Evolutionary conservation across 2,113 vertebrate genomes (phyloP).

Genomic region (Seriola dumerili): DNA sequence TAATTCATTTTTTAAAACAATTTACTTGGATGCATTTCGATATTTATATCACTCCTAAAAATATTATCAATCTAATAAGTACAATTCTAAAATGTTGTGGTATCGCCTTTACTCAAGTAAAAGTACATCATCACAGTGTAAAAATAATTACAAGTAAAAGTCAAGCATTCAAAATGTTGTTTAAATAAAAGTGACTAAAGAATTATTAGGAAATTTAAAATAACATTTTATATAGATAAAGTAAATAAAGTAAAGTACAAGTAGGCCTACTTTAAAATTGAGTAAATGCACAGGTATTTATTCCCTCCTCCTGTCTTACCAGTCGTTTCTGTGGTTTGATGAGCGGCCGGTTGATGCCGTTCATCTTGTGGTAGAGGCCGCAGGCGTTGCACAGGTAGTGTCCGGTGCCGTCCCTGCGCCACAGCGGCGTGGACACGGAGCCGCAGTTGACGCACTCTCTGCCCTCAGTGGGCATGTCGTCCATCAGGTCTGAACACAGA

Average conservation of each 20-base stretch:
- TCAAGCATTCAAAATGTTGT: not conserved
- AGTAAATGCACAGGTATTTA: no score
- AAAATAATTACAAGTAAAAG: not conserved
- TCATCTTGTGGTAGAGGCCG: conserved; percentile 99
- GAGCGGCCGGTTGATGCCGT: conserved; percentile 96
- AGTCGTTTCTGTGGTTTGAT: conserved; percentile 95
- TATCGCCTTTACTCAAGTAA: no score
- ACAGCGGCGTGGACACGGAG: conserved; percentile 96
- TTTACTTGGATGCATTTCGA: not conserved
- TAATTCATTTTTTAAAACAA: not conserved
- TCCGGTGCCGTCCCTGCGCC: conserved; percentile 96
- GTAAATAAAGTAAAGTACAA: no score
- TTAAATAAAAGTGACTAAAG: not conserved
- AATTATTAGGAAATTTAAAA: no score
- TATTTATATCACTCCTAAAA: no score
- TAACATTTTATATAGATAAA: not conserved
- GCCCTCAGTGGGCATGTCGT: conserved; percentile 90
- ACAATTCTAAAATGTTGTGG: no score
- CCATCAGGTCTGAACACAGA: conserved; percentile 87
- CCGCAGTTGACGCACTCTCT: conserved; percentile 98
- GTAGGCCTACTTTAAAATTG: no score
- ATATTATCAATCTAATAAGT: no score
- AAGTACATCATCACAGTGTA: not conserved
- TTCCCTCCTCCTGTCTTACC: conserved; percentile 83
- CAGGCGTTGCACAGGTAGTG: conserved; percentile 99